Evolutionary conservation across 2,797 vertebrate species (phyloP), one percentile per base, ranked within the genome.

Genomic region (Aplochiton taeniatus): DNA sequence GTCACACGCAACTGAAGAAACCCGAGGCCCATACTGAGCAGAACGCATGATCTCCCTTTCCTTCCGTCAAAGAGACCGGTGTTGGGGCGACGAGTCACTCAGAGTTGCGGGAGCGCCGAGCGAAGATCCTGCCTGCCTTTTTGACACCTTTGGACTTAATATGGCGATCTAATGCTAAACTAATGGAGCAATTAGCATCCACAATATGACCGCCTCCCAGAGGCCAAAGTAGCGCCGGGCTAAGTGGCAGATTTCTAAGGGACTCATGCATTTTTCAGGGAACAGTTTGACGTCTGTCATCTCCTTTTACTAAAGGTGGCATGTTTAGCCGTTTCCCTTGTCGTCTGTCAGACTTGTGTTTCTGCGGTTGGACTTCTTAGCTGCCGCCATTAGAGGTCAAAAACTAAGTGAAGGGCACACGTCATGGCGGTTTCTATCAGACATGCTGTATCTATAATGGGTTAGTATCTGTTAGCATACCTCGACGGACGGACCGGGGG

Each of bases 251-350:
- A 57, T 13, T 74, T 71, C 63, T 17, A 13, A 47, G 56, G 4
- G 12, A 3, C 55, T 64, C 55, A 66, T 79, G 61, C 65, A 66
- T 53, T 64, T 63, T 76, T 76, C 47, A 74, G 73, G 55, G 58
- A 50, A 71, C 59, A 61, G 65, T 72, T 82, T 49, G 46, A 75
- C 67, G 46, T 73, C 79, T 72, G 78, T 73, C 70, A 68, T 74
- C 47, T 78, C 68, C 47, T 67, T 51, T 17, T 53, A 47, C 43
- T 45, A 59, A 72, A 69, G 64, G 66, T 72, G 71, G 70, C 66
- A 63, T 60, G 45, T 12, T 60, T 46, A 47, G 58, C 0, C 70
- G 48, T 49, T 46, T 6, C 13, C 42, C 50, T 18, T 20, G 64
- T 74, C 64, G 58, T 68, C 67, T 60, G 45, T 68, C 46, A 65